phyloP scores from a whole-genome alignment of 2,888 invertebrate genomes.

The Alviniconcha strummeri region DNA sequence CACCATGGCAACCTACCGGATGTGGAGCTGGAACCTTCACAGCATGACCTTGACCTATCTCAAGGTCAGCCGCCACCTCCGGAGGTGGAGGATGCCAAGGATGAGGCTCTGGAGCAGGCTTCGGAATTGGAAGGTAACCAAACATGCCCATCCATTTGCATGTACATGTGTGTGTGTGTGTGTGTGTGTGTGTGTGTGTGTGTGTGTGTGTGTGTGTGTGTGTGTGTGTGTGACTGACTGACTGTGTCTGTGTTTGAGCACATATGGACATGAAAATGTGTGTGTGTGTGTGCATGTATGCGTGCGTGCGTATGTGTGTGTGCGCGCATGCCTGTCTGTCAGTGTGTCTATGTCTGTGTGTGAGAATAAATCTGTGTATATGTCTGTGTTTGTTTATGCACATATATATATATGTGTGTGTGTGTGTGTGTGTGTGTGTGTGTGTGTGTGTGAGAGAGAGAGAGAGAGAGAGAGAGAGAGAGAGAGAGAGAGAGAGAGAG shows the following conservation, averaged over 20 bases:
- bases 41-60: conserved; percentile 24
- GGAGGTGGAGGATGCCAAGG: background rate
- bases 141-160: no score
- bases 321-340: background rate
- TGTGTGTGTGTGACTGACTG: no score
- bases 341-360: background rate
- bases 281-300: background rate
- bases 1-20: conserved; percentile 4
- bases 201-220: background rate
- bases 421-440: background rate
- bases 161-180: background rate
- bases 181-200: background rate
- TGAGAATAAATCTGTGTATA: background rate
- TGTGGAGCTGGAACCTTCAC: background rate
- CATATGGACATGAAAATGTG: background rate
- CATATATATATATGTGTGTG: background rate
- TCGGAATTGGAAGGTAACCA: background rate
- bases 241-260: background rate
- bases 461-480: no score
- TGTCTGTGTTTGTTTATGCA: background rate
- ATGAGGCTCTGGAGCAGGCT: background rate
- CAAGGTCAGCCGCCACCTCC: conserved; percentile 6
- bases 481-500: no score
- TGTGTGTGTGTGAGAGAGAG: background rate
- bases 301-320: background rate